Base-by-base conservation (phyloP, 2,797 vertebrate genomes). In the Cossypha heuglini region DNA sequence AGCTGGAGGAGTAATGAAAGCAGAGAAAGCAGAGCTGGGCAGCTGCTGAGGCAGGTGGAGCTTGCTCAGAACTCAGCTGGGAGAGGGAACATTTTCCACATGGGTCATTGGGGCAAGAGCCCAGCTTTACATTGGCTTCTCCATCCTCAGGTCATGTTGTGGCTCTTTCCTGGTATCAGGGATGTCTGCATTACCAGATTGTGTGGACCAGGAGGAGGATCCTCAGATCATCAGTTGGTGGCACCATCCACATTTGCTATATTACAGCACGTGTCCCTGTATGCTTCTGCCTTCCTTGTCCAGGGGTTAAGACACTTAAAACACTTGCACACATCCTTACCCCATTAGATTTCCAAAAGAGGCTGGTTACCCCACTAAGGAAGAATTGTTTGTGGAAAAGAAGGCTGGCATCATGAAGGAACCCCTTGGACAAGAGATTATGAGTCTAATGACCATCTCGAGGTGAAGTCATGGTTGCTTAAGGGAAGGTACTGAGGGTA, bases 261-360 rank as follows among this genome's bases (percentile, higher is more conserved):
- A 35, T 28, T 10, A 29, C 31, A 45, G 6, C 14, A 15, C 0
- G 0, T 40, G 5, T 25, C 40, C 35, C 21, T 0, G 0, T 5
- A 20, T 48, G 61, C 7, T 88, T 83, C 83, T 82, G 49, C 16
- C 51, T 78, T 78, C 10, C 68, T 76, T 46, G 16, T 31, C 21
- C 33, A 51, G 45, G 29, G 15, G 25, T 83, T 86, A 63, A 80
- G 61, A 42, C 24, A 24, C 49, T 51, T 62, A 66, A 80, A 68
- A 33, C n/a, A 22, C 38, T 55, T 67, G 35, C 29, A 57, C 21
- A 49, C 2, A 1, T 69, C 14, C 21, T 19, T 35, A 46, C 37
- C 25, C 35, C 2, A 1, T 66, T 51, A 62, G 72, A 69, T 55
- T 83, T 22, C 45, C 11, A 48, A 16, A 57, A 81, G 93, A 81